Evolutionary conservation across 2,888 invertebrate genomes (phyloP).

Genomic region (Isotomurus palustris): DNA sequence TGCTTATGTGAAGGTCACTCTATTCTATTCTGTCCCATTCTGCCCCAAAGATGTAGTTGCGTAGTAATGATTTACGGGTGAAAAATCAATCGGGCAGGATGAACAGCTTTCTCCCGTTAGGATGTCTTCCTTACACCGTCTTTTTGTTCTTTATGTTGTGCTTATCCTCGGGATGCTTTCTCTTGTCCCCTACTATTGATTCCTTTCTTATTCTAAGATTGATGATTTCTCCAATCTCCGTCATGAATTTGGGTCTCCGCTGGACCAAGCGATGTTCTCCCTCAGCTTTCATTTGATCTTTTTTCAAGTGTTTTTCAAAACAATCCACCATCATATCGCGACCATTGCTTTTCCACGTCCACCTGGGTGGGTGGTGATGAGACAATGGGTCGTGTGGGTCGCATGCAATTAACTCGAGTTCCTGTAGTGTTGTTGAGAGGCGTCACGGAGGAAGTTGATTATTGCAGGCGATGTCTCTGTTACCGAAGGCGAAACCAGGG

Average conservation of each 20-base stretch:
- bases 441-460: too few relatives aligned
- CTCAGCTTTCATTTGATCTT: conserved; percentile 13
- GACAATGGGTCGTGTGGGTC: too few relatives aligned
- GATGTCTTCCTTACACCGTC: neutral
- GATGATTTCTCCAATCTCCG: conserved; percentile 26
- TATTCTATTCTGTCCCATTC: too few relatives aligned
- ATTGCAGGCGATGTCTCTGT: conserved; percentile 70
- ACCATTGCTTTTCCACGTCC: too few relatives aligned
- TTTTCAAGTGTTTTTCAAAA: conserved; percentile 23
- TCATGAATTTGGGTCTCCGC: conserved; percentile 15
- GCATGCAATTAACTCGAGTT: too few relatives aligned
- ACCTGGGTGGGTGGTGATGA: too few relatives aligned
- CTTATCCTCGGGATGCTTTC: neutral
- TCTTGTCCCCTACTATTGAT: conserved; percentile 12
- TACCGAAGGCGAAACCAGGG: conserved; percentile 87
- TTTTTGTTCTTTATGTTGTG: conserved; percentile 4
- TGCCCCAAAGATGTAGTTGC: neutral
- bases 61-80: neutral
- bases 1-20: conserved; percentile 75
- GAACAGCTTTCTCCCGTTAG: neutral
- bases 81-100: neutral
- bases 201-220: conserved; percentile 28
- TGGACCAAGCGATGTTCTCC: conserved; percentile 18
- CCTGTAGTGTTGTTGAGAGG: too few relatives aligned
- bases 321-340: conserved; percentile 27